These are phyloP conservation scores for Labeo catla DNA, from an alignment of 2,113 vertebrate species.

Conservation along the genomic window DNA sequence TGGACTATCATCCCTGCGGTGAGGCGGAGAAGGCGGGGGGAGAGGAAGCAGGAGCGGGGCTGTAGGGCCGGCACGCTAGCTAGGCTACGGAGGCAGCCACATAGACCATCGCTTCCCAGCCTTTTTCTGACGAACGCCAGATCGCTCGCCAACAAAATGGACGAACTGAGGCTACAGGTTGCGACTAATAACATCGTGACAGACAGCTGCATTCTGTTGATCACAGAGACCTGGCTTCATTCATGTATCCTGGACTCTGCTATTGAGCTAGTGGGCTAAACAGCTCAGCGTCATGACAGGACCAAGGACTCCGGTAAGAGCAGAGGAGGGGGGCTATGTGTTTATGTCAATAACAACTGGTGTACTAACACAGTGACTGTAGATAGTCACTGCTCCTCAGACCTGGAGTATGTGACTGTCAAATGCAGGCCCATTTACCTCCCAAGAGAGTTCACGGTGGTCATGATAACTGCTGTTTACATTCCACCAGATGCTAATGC, in stretches of 20 bases:
- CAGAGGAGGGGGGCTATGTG: background rate
- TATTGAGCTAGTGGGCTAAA: background rate
- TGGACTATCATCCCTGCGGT: too few relatives aligned
- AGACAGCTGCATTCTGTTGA: background rate
- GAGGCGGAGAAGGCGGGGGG: background rate
- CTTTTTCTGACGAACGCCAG: background rate
- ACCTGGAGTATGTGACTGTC: background rate
- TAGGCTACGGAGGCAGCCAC: background rate
- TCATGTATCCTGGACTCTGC: background rate
- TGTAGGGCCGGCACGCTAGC: background rate
- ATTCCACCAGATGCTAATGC: background rate
- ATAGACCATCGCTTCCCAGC: background rate
- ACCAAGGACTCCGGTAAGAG: background rate
- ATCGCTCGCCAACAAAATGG: slow-evolving; percentile 3
- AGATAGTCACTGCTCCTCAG: slow-evolving; percentile 10
- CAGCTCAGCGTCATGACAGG: background rate
- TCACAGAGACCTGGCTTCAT: background rate
- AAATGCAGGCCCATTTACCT: slow-evolving; percentile 15
- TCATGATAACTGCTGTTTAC: background rate
- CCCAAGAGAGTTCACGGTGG: background rate
- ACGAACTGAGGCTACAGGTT: background rate
- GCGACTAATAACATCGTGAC: background rate
- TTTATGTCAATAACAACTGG: background rate
- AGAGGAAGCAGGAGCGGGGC: background rate
- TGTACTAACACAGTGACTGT: slow-evolving; percentile 11